Base-by-base conservation (phyloP, 2,888 invertebrate species). In the Pediacus dermestoides region DNA sequence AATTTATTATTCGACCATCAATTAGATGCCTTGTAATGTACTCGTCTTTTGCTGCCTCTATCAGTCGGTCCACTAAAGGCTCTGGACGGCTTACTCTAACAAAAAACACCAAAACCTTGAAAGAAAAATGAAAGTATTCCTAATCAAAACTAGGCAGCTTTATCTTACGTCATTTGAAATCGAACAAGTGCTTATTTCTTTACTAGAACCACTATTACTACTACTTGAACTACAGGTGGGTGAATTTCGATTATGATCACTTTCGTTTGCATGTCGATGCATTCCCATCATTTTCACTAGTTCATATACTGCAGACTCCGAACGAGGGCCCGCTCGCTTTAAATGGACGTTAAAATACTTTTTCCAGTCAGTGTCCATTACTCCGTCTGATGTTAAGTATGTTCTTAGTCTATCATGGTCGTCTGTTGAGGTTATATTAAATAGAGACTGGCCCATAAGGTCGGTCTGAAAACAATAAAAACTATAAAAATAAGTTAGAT, bases 21-120 rank as follows among this genome's bases (percentile, higher is more conserved):
- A 91, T 80, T 38, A 88, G 74, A 70, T 94, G 93, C 50, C 92
- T 77, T 1, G 92, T 92, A 62, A 88, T 82, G 67, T 93, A 94
- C 66, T 93, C 92, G 58, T 91, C 82, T 52, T 84, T 82, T 40
- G 77, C 78, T 4, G 81, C 78, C 57, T 84, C 83, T 39, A 83
- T 66, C 27, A 82, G 63, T 35, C 80, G 70, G 53, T 79, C 78
- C 16, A 82, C 80, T 31, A 87, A 77, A 34, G 83, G 75, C 38
- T 79, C 77, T 31, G 86, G 85, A 58, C 83, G 77, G 54, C 83
- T 68, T 14, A 88, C 72, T 60, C 82, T 77, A 13, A 84, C 86
- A 64, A 89, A 79, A 36, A 85, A 85, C 55, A 85, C 77, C 58
- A 87, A 79, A 41, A 80, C 70, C 76, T 76, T 46, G 22, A 64